These are phyloP conservation scores for Alca torda DNA, from an alignment of 2,797 vertebrate species.

Conservation along the genomic window DNA sequence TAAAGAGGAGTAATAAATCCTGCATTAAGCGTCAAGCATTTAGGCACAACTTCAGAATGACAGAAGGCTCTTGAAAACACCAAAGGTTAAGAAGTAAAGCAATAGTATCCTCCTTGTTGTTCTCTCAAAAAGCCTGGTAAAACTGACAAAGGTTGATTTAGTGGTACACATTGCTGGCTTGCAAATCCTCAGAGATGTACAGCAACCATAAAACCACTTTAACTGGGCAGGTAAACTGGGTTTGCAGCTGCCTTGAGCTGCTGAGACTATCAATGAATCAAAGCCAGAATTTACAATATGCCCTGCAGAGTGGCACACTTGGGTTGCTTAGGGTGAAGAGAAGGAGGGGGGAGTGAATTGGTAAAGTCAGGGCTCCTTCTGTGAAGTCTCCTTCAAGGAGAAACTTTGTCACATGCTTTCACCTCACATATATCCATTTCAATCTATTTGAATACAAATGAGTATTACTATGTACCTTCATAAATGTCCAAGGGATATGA, in stretches of 20 bases:
- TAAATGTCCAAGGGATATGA: background rate
- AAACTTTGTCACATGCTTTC: background rate
- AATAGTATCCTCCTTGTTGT: background rate
- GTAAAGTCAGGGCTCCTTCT: background rate
- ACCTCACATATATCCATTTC: background rate
- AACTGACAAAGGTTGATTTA: background rate
- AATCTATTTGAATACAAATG: background rate
- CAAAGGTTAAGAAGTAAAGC: conserved; percentile 19
- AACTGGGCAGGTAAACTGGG: background rate
- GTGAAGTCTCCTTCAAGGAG: background rate
- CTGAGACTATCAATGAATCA: conserved; percentile 17
- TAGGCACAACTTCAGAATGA: background rate
- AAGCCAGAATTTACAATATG: background rate
- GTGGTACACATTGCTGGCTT: background rate
- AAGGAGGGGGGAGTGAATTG: background rate
- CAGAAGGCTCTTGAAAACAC: background rate
- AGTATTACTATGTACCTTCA: background rate
- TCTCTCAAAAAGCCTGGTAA: background rate
- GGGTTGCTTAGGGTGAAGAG: background rate
- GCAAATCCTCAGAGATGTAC: background rate
- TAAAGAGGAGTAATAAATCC: conserved; percentile 13
- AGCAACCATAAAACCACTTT: conserved; percentile 4
- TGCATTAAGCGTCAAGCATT: background rate
- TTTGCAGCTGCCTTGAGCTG: conserved; percentile 16
- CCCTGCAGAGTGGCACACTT: background rate